Evolutionary conservation across 2,888 invertebrate genomes (phyloP), one percentile per base, ranked within the genome.

Genomic region (Lapara coniferarum): DNA sequence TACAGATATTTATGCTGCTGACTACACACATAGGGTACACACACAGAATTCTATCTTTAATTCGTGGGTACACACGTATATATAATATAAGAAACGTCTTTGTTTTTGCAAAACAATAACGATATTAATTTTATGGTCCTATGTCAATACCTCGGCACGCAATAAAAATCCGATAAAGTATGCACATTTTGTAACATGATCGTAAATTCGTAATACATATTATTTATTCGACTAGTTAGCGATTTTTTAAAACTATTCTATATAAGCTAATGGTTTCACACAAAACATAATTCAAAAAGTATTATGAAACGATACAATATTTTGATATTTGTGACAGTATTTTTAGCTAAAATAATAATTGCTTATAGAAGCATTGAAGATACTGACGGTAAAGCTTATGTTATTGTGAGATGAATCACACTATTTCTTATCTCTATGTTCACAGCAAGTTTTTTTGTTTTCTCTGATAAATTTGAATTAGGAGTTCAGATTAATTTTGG

Each of bases 381-480:
- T 10, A 52, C 30, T 14, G 52, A 69, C 19, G 68, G 68, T 69
- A 68, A 59, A 25, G 25, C 2, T 10, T 30, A 44, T 49, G 63
- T 49, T 63, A n/a, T n/a, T n/a, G n/a, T n/a, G n/a, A n/a, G 5
- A 37, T 37, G 37, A 37, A 6, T 8, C 37, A 37, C 37, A 37
- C 3, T 7, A 37, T 37, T 37, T 25, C 25, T 25, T 25, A 25
- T 1, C 25, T 25, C 25, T 25, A 25, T 25, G 25, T 25, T 25
- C 25, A 25, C 25, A 25, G 25, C 25, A 25, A 25, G 25, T 2
- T 25, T 25, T 25, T 2, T 25, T 2, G 25, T 25, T 25, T 25
- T 37, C 37, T 3, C 37, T 37, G 37, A 37, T 37, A 37, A 37
- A 6, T 37, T 37, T 37, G 37, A 37, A 37, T 37, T 37, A 3